Percentiles rank a stretch among this genome's conserved stretches.
Evolutionary conservation across 2,113 vertebrate species (phyloP).

Genomic region (Cisticola juncidis): DNA sequence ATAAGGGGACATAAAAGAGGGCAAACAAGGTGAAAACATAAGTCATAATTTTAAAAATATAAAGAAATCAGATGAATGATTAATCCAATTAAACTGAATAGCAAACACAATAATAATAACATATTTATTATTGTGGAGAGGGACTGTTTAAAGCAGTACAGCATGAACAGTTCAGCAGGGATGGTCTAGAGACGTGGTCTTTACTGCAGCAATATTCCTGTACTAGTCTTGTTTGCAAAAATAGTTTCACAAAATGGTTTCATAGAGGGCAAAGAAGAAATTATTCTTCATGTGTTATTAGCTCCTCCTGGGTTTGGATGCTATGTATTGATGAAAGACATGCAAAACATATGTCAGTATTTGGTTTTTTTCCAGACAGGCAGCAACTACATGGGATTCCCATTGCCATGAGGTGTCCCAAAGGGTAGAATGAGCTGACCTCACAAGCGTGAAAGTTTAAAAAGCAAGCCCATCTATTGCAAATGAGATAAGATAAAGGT

Average conservation of each 20-base stretch:
- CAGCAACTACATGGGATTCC: background rate
- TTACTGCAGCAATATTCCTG: background rate
- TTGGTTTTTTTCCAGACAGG: background rate
- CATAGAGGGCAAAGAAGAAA: background rate
- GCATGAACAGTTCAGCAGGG: background rate
- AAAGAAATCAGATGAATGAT: background rate
- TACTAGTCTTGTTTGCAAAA: background rate
- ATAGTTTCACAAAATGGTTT: background rate
- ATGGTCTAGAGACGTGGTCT: background rate
- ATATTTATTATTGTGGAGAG: background rate
- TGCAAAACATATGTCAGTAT: background rate
- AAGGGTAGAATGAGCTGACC: background rate
- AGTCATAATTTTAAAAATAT: background rate
- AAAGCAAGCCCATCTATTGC: background rate
- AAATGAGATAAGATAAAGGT: background rate
- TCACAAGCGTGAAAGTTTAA: background rate
- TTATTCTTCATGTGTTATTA: background rate
- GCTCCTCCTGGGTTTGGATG: background rate
- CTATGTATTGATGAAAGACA: background rate
- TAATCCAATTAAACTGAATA: background rate
- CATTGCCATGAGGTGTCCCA: background rate
- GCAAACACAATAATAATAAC: background rate
- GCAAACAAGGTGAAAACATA: background rate
- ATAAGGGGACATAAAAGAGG: background rate
- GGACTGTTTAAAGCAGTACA: background rate